Base-by-base conservation (phyloP, 1,140 invertebrate genomes). In the Nautilus pompilius region DNA sequence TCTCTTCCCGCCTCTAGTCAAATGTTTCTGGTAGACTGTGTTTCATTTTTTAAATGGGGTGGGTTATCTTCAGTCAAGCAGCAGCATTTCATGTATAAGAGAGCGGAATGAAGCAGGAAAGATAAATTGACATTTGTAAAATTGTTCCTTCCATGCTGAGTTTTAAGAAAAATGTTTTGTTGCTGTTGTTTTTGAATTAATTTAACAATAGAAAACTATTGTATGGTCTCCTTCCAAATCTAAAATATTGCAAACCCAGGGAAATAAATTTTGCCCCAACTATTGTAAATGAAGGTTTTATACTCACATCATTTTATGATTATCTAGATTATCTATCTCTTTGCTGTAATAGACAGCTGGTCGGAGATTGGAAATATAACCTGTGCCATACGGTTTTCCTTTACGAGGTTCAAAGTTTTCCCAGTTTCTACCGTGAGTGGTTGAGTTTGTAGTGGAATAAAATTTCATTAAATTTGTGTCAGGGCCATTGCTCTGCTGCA, bases 401-500 rank as follows among this genome's bases (percentile, higher is more conserved):
- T 63, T 63, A 1, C 75, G 62, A 20, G 80, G 80, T 60, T 80
- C 68, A 62, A 79, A 81, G n/a, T 80, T 80, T n/a, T 76, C 76
- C 63, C 71, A 81, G 53, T 76, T 69, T 55, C 70, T 71, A 15
- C 78, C 77, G 68, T 81, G 80, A 51, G 76, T 77, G 5, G 77
- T 79, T 20, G 74, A 75, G 54, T 80, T 78, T 46, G 75, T 68
- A 10, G 80, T 82, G n/a, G 71, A 70, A 63, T 82, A 82, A 61
- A 81, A 81, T 62, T 82, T 82, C 75, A 80, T 79, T 36, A 80
- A 73, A 60, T 81, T 77, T 8, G 73, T 77, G 60, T 82, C 80
- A 15, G 77, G 76, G 1, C 80, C 80, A 68, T 76, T 66, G 46
- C 78, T 80, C 36, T 69, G 67, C 36, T 72, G 69, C 29, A 82